Evolutionary conservation across 2,888 invertebrate species (phyloP), one percentile per base, ranked within the genome.

Genomic region (Brenthis ino): DNA sequence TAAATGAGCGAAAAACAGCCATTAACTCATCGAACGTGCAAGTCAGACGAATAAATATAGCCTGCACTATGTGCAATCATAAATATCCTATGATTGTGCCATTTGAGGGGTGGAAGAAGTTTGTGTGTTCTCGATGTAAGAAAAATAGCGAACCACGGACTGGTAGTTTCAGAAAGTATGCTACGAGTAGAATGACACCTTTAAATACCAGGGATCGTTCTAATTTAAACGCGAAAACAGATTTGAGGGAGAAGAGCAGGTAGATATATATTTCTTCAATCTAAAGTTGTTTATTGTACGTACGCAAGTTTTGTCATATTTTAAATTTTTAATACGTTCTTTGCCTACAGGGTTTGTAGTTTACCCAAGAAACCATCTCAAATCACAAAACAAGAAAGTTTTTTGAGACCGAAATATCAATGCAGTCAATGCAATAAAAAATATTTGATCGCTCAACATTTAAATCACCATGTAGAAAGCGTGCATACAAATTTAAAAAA

Each of bases 101-200:
- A 0, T 74, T 74, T 0, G 77, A 77, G 1, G 73, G 74, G 0
- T 68, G 65, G 51, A 81, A 83, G 37, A 69, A 75, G 0, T 86
- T 85, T 56, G 67, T 83, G 0, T 86, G 86, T 58, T 84, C 85
- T 0, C 79, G 86, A 0, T 86, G 86, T 63, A 86, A 85, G 70
- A 84, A 83, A 60, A 78, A 79, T 20, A 67, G 65, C 3, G 70
- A 73, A 0, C 77, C 77, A 0, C 53, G 71, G 0, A 74, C 69
- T 3, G 74, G 64, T 3, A 54, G 71, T 1, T 80, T 77, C 24
- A 79, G 69, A 54, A 80, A 76, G 48, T 80, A 79, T 16, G 80
- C 79, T 13, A 20, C 20, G 20, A 20, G 20, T 20, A 47, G 78
- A 0, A 67, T 64, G 2, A 70, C 80, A 72, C 78, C 80, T 0